phyloP scores from a whole-genome alignment of 2,888 invertebrate species.

The Acleris cristana region DNA sequence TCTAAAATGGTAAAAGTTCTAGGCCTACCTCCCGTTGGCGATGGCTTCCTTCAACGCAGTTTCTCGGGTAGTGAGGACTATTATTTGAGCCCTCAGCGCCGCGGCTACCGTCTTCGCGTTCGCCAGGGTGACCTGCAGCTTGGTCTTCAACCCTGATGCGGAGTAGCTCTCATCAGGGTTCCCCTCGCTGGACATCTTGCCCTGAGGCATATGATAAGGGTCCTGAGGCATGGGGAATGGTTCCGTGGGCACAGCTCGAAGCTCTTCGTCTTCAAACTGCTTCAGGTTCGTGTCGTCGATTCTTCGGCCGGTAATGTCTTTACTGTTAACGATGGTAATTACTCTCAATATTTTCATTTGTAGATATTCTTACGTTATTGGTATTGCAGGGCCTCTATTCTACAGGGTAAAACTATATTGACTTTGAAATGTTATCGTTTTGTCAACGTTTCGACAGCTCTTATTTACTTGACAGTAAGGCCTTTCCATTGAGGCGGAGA shows the following conservation, averaged over 20 bases:
- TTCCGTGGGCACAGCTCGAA: slow-evolving; percentile 41
- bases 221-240: slow-evolving; percentile 7
- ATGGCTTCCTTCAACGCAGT: slow-evolving; percentile 64
- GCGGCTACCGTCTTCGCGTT: slow-evolving; percentile 58
- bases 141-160: slow-evolving; percentile 49
- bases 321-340: slow-evolving; percentile 34
- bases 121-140: slow-evolving; percentile 56
- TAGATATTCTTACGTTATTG: no score
- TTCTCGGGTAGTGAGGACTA: slow-evolving; percentile 52
- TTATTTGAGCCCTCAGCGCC: slow-evolving; percentile 59
- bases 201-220: neutral
- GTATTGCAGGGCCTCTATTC: no score
- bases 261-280: slow-evolving; percentile 45
- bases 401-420: no score
- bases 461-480: no score
- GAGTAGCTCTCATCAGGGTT: slow-evolving; percentile 15
- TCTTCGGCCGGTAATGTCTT: slow-evolving; percentile 42
- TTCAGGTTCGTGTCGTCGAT: slow-evolving; percentile 41
- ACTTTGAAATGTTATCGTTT: no score
- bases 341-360: no score
- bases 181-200: slow-evolving; percentile 9
- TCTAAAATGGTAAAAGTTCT: no score
- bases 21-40: slow-evolving; percentile 62
- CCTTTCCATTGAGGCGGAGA: no score
- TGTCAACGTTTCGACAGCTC: no score